Conservation (phyloP, 2,113 vertebrate species). For the Rhinogobius similis region DNA sequence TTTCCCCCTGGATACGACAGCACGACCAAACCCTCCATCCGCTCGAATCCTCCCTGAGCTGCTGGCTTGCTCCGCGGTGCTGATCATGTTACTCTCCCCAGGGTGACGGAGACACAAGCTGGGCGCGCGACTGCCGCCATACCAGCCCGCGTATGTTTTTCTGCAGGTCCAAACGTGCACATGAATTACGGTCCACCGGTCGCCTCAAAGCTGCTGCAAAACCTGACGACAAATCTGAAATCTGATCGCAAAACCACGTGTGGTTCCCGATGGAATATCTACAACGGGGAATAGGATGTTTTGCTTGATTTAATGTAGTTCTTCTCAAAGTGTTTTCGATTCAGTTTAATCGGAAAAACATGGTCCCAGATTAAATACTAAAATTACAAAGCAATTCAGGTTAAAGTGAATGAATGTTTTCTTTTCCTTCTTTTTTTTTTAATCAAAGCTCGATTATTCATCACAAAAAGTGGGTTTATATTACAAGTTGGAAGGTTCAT, state of each 20-base stretch:
- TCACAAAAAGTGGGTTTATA: too few species aligned
- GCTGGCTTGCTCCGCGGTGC: conserved; percentile 46
- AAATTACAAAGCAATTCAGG: too few species aligned
- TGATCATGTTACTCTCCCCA: conserved; percentile 57
- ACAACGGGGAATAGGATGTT: too few species aligned
- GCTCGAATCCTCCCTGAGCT: conserved; percentile 45
- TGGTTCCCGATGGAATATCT: background rate
- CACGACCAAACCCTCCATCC: conserved; percentile 37
- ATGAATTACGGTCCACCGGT: conserved; percentile 31
- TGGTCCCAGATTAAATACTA: too few species aligned
- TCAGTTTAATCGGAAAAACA: too few species aligned
- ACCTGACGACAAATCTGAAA: too few species aligned
- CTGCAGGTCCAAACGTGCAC: conserved; percentile 4
- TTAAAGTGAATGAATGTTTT: too few species aligned
- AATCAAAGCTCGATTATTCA: too few species aligned
- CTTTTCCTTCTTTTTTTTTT: too few species aligned
- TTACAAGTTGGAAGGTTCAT: too few species aligned
- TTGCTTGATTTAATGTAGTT: too few species aligned
- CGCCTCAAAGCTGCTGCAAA: conserved; percentile 12
- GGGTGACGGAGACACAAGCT: conserved; percentile 45
- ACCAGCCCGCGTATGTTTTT: conserved; percentile 28
- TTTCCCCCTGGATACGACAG: conserved; percentile 6
- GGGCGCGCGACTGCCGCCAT: conserved; percentile 25
- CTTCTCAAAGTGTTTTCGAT: too few species aligned
- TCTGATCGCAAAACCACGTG: background rate